phyloP scores from a whole-genome alignment of 2,888 invertebrate species.

The Leistus spinibarbis region DNA sequence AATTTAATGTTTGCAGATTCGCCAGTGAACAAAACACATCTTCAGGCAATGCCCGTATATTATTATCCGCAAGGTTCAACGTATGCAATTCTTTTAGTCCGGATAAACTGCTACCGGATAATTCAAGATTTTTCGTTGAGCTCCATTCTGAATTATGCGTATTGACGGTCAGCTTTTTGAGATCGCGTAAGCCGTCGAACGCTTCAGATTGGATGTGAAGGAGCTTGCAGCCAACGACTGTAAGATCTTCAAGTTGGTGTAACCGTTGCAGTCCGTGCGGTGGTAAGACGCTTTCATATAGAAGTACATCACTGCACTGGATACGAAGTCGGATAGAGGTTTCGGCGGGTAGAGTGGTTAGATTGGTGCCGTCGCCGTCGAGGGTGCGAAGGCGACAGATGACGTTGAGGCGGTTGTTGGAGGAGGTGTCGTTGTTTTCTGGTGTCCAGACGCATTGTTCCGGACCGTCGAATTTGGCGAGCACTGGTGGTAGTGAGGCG shows the following conservation, averaged over 20 bases:
- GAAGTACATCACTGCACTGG: conserved; percentile 77
- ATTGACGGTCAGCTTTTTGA: conserved; percentile 78
- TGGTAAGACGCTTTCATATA: conserved; percentile 78
- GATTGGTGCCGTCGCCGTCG: conserved; percentile 71
- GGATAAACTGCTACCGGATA: conserved; percentile 72
- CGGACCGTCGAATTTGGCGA: conserved; percentile 54
- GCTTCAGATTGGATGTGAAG: conserved; percentile 75
- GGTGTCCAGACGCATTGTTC: conserved; percentile 59
- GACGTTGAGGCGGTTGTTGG: conserved; percentile 61
- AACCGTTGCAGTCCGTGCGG: conserved; percentile 74
- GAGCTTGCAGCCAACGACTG: conserved; percentile 80
- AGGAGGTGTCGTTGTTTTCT: conserved; percentile 59
- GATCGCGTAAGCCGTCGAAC: conserved; percentile 79
- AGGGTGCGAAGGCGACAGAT: conserved; percentile 74
- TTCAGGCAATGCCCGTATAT: conserved; percentile 79
- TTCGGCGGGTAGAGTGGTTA: conserved; percentile 70
- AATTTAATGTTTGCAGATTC: conserved; percentile 81
- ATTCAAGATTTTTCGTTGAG: conserved; percentile 74
- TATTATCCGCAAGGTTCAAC: conserved; percentile 82
- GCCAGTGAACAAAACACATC: conserved; percentile 79
- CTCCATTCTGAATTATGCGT: conserved; percentile 83
- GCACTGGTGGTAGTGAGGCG: conserved; percentile 52
- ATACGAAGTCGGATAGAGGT: conserved; percentile 75
- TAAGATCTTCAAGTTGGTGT: conserved; percentile 75
- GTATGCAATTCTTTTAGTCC: conserved; percentile 80